phyloP scores from a whole-genome alignment of 2,797 vertebrate genomes.

The Scolopax rusticola region DNA sequence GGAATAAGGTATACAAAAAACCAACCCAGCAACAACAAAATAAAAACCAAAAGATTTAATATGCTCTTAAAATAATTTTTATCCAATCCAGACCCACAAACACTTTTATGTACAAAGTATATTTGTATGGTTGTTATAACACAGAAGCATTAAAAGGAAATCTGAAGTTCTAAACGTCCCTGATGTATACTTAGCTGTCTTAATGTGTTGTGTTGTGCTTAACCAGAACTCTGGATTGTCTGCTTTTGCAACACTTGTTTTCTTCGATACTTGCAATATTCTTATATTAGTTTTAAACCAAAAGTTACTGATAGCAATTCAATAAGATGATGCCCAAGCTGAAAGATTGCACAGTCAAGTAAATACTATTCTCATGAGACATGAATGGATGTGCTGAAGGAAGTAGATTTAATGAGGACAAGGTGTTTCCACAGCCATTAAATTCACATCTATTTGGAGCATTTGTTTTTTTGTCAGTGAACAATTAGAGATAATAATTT shows the following conservation, averaged over 20 bases:
- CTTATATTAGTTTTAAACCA: neutral
- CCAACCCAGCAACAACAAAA: neutral
- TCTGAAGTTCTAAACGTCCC: neutral
- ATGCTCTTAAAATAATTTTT: neutral
- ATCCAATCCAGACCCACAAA: neutral
- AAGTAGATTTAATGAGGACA: neutral
- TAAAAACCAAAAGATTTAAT: accelerated
- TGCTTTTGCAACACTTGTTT: neutral
- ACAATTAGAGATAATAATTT: neutral
- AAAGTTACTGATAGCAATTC: neutral
- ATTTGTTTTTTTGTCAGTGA: neutral
- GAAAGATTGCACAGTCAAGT: neutral
- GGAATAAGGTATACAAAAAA: neutral
- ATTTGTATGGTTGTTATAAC: neutral
- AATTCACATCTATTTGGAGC: neutral
- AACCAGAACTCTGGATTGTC: neutral
- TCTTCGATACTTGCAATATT: neutral
- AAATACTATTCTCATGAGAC: neutral
- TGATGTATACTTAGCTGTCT: neutral
- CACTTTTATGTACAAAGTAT: neutral
- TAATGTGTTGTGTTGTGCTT: neutral
- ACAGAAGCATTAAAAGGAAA: neutral
- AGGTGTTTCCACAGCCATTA: neutral
- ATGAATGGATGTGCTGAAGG: neutral
- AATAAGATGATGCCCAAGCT: neutral